These are phyloP conservation scores for Caenorhabditis sulstoni DNA, from an alignment of 2,888 invertebrate species.

Conservation along the genomic window DNA sequence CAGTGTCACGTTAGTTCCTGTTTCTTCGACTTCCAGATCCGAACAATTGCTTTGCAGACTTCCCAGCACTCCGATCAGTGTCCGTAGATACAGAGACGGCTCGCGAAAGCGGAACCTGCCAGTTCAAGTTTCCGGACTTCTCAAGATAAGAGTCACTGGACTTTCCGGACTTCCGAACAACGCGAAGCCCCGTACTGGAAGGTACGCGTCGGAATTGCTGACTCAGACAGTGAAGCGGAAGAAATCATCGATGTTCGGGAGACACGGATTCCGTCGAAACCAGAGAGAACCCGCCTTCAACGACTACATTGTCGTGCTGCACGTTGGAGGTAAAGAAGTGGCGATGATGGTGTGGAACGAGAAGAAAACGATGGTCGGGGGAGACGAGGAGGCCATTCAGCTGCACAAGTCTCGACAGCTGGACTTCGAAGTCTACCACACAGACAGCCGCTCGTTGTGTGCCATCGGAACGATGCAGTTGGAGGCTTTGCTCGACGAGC, in stretches of 20 bases:
- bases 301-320: conserved; percentile 52
- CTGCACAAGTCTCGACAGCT: conserved; percentile 43
- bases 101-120: conserved; percentile 4
- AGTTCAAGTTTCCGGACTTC: conserved; percentile 43
- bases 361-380: conserved; percentile 54
- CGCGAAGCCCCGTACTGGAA: conserved; percentile 14
- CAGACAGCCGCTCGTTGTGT: conserved; percentile 53
- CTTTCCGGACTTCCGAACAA: conserved; percentile 22
- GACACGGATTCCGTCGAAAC: conserved; percentile 26
- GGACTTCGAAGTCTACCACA: conserved; percentile 56
- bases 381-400: conserved; percentile 50
- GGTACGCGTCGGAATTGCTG: conserved; percentile 43
- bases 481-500: conserved; percentile 40
- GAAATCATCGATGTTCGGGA: conserved; percentile 37
- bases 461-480: conserved; percentile 52
- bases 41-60: neutral
- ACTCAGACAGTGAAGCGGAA: conserved; percentile 34
- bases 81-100: conserved; percentile 18
- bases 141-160: conserved; percentile 58
- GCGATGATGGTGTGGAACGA: conserved; percentile 55
- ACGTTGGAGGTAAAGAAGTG: conserved; percentile 52
- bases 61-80: conserved; percentile 20
- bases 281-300: conserved; percentile 14
- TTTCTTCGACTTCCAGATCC: neutral
- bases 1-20: conserved; percentile 14